Evolutionary conservation across 2,888 invertebrate species (phyloP).

Genomic region (Galerucella pusilla): DNA sequence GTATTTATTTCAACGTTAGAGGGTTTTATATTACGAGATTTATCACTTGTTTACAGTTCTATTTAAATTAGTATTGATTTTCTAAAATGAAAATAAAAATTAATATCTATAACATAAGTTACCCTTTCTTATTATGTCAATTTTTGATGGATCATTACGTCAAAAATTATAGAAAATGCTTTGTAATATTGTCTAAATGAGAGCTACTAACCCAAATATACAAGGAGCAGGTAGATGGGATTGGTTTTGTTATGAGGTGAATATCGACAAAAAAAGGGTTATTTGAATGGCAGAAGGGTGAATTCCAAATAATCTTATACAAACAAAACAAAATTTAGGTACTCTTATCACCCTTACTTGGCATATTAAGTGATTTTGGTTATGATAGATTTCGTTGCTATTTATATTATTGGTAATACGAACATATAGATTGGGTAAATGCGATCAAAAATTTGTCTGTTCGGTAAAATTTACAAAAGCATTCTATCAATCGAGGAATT

Average conservation of each 20-base stretch:
- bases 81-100: background rate
- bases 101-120: too few relatives aligned
- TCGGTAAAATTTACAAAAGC: background rate
- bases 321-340: conserved; percentile 19
- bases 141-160: conserved; percentile 12
- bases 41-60: conserved; percentile 24
- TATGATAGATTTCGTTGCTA: too few relatives aligned
- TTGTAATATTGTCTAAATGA: background rate
- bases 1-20: conserved; percentile 33
- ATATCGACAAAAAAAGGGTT: conserved; percentile 40
- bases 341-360: conserved; percentile 11
- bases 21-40: conserved; percentile 22
- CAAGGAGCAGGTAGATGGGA: conserved; percentile 13
- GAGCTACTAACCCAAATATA: conserved; percentile 15
- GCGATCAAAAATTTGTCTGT: background rate
- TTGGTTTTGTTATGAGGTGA: conserved; percentile 26
- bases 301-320: conserved; percentile 20
- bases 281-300: conserved; percentile 43
- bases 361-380: background rate
- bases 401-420: background rate
- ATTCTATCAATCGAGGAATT: conserved; percentile 7
- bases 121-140: background rate
- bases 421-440: background rate
- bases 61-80: conserved; percentile 14
- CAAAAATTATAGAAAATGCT: conserved; percentile 8